Percentiles rank a stretch among this genome's conserved stretches.
Conservation (phyloP, 1,140 invertebrate species). For the Fopius arisanus region DNA sequence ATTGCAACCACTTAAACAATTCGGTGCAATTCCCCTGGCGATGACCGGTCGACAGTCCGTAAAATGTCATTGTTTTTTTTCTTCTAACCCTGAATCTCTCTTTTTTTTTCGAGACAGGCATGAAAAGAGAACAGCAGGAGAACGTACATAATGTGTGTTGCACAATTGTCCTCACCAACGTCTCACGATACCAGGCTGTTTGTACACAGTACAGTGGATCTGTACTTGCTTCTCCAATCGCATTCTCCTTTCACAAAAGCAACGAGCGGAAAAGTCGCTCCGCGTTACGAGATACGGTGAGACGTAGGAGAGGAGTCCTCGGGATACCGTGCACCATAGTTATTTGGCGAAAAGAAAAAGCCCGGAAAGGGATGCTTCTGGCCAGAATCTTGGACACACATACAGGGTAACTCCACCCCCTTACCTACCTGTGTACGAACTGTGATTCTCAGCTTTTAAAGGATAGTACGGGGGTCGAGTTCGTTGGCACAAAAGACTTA, state of each 20-base stretch:
- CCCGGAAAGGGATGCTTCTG: neutral
- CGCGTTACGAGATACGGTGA: constrained; percentile 11
- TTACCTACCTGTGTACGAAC: neutral
- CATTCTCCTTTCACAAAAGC: constrained; percentile 10
- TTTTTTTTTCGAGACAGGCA: no score
- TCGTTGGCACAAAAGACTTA: constrained; percentile 2
- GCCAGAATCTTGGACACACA: neutral
- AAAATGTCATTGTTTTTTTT: no score
- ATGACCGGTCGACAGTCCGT: no score
- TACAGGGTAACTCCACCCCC: neutral
- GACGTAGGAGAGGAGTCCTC: neutral
- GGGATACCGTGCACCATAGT: neutral
- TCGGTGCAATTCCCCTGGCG: no score
- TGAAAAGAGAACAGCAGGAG: neutral
- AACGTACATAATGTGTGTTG: neutral
- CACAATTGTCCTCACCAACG: neutral
- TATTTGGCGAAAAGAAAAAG: constrained; percentile 4
- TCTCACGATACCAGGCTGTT: neutral
- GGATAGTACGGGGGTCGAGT: neutral
- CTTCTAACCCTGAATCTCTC: no score
- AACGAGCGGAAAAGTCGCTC: constrained; percentile 18
- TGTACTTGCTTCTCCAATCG: constrained; percentile 9
- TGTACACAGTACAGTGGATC: neutral
- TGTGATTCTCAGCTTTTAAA: constrained; percentile 8
- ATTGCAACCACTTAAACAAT: no score